A percentile compares a stretch with the other conserved stretches of the same genome.
These are phyloP conservation scores for Gryon sp. DNA, from an alignment of 1,140 invertebrate genomes.

Conservation along the genomic window DNA sequence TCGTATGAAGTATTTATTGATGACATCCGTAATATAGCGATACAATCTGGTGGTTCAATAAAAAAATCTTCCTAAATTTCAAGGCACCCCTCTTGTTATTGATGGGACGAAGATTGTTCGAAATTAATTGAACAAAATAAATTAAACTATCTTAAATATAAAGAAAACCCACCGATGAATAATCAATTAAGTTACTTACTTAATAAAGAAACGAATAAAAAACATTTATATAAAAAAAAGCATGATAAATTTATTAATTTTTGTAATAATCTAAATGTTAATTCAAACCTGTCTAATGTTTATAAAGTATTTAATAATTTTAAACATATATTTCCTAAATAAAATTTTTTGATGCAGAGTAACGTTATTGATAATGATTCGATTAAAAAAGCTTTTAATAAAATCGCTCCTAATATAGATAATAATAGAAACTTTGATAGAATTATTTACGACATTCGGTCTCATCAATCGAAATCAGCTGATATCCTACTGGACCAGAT, in stretches of 20 bases:
- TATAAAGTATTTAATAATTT: background rate
- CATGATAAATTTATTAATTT: too few species aligned
- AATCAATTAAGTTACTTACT: background rate
- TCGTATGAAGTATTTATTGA: too few species aligned
- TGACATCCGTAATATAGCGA: too few species aligned
- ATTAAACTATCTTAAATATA: background rate
- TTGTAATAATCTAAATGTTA: background rate
- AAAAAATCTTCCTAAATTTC: background rate
- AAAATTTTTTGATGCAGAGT: background rate
- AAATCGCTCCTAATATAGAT: too few species aligned
- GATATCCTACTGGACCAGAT: too few species aligned
- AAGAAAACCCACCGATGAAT: background rate
- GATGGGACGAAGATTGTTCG: background rate
- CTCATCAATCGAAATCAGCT: too few species aligned
- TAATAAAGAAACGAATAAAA: background rate
- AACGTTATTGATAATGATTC: background rate
- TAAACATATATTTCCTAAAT: background rate
- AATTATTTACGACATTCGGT: too few species aligned
- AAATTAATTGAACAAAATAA: background rate
- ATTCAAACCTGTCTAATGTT: background rate
- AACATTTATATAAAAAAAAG: too few species aligned
- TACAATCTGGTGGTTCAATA: too few species aligned
- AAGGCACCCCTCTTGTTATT: background rate
- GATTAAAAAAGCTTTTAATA: too few species aligned
- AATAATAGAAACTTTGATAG: too few species aligned